These are phyloP conservation scores for Griposia aprilina DNA, from an alignment of 2,888 invertebrate genomes.

Conservation along the genomic window DNA sequence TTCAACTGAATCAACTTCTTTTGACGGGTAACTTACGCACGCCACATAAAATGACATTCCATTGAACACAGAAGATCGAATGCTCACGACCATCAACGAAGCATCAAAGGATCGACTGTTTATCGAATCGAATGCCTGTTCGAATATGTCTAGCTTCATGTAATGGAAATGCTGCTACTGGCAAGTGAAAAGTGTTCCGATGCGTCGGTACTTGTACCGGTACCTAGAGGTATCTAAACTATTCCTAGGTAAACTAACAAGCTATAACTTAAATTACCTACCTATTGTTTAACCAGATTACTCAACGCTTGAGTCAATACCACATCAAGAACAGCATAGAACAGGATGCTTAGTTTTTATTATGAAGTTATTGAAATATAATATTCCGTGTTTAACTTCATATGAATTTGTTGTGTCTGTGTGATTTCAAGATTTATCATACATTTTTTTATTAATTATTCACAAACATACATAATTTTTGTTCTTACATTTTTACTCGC, in stretches of 20 bases:
- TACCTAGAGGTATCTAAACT: too few species aligned
- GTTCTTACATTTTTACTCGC: too few species aligned
- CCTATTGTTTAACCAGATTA: too few species aligned
- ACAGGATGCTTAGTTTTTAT: background rate
- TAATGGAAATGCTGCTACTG: conserved; percentile 5
- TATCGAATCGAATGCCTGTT: conserved; percentile 4
- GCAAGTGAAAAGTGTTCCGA: too few species aligned
- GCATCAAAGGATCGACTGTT: conserved; percentile 5
- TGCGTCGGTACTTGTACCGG: background rate
- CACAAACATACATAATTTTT: too few species aligned
- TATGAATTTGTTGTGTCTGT: too few species aligned
- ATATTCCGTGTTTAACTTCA: too few species aligned
- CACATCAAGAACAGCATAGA: background rate
- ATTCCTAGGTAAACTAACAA: background rate
- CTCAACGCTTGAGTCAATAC: background rate
- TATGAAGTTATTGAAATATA: too few species aligned
- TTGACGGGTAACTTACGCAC: background rate
- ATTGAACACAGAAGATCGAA: conserved; percentile 1
- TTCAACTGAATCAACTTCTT: too few species aligned
- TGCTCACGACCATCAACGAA: conserved; percentile 8
- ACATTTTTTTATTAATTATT: too few species aligned
- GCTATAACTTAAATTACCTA: too few species aligned
- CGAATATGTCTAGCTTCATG: background rate
- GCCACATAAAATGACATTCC: background rate
- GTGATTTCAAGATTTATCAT: too few species aligned